Conservation (phyloP, 2,113 vertebrate species). For the Neolamprologus modestus region DNA sequence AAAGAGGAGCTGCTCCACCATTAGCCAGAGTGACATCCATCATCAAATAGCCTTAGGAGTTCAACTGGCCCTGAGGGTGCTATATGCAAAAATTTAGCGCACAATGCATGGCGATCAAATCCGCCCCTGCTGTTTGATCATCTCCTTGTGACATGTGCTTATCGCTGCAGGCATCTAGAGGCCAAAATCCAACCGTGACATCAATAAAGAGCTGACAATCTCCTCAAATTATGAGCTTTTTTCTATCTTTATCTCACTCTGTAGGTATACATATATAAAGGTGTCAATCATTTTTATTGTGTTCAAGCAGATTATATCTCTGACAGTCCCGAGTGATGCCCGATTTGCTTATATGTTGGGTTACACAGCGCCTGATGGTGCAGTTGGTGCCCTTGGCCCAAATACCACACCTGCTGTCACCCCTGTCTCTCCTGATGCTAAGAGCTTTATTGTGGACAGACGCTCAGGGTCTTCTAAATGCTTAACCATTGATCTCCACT, state of each 20-base stretch:
- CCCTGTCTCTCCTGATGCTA: background rate
- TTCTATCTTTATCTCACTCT: background rate
- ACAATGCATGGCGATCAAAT: conserved; percentile 31
- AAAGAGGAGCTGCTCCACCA: background rate
- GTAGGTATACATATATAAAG: background rate
- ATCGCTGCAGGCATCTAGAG: conserved; percentile 12
- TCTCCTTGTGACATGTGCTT: conserved; percentile 12
- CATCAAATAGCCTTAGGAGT: conserved; percentile 26
- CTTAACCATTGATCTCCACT: conserved; percentile 31
- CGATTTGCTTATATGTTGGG: conserved; percentile 51
- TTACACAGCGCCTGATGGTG: background rate
- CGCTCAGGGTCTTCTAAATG: background rate
- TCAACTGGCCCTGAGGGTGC: background rate
- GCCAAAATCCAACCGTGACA: conserved; percentile 34
- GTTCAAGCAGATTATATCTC: conserved; percentile 53
- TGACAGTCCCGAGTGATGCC: conserved; percentile 4
- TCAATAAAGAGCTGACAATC: conserved; percentile 27
- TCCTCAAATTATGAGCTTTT: conserved; percentile 41
- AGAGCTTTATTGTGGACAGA: background rate
- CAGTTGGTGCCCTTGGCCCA: conserved; percentile 10
- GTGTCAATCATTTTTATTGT: conserved; percentile 20
- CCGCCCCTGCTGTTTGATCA: background rate
- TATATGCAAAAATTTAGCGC: background rate
- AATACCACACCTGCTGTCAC: background rate
- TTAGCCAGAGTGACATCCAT: conserved; percentile 7